These are phyloP conservation scores for Eupithecia abbreviata DNA, from an alignment of 2,888 invertebrate genomes.

Conservation along the genomic window DNA sequence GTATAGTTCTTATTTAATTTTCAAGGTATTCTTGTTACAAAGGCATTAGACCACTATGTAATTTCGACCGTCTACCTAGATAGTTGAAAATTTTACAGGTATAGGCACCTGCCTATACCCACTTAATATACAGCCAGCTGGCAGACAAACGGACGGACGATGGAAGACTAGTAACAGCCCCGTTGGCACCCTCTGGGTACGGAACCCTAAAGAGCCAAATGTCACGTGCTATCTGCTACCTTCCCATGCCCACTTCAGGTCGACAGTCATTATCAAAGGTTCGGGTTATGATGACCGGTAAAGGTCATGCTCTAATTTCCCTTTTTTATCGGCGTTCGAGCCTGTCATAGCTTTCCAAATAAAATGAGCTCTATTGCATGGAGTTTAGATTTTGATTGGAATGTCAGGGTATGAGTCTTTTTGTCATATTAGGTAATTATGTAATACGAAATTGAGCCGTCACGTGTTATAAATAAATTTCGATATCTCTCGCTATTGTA, in stretches of 20 bases:
- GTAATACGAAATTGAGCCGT: background rate
- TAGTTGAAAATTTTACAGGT: too few relatives aligned
- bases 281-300: constrained; percentile 44
- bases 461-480: constrained; percentile 10
- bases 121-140: too few relatives aligned
- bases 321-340: constrained; percentile 38
- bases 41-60: too few relatives aligned
- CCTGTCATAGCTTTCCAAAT: constrained; percentile 6
- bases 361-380: constrained; percentile 5
- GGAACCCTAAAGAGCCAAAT: constrained; percentile 26
- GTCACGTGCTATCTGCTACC: constrained; percentile 37
- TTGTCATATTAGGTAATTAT: constrained; percentile 1
- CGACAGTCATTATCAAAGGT: constrained; percentile 44
- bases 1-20: too few relatives aligned
- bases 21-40: too few relatives aligned
- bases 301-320: constrained; percentile 44
- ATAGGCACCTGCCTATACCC: too few relatives aligned
- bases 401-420: background rate
- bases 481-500: background rate
- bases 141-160: background rate
- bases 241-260: constrained; percentile 40
- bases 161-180: background rate
- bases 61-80: too few relatives aligned
- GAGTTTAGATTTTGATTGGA: background rate
- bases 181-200: background rate